Conservation (phyloP, 64 coral and sea anemone species). For the Actinia tenebrosa region DNA sequence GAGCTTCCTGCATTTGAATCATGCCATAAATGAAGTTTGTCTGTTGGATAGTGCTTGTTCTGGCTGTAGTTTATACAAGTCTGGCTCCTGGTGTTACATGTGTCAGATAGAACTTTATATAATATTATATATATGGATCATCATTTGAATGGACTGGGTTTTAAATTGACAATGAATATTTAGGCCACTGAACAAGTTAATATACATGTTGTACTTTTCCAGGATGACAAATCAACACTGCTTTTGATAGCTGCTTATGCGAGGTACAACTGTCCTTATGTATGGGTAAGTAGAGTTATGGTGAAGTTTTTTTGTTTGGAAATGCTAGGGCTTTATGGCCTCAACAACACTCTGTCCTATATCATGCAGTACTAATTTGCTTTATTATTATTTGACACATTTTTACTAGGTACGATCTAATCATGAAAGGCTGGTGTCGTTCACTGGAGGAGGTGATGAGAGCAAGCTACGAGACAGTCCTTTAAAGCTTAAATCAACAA, state of each 20-base stretch:
- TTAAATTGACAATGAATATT: neutral
- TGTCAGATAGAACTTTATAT: too few relatives aligned
- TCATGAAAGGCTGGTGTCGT: slow-evolving; percentile 81
- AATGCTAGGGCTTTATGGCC: neutral
- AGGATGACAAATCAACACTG: slow-evolving; percentile 93
- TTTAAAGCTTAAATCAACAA: slow-evolving; percentile 81
- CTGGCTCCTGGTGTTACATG: too few relatives aligned
- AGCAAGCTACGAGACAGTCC: slow-evolving; percentile 90
- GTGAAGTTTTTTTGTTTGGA: too few relatives aligned
- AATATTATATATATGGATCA: too few relatives aligned
- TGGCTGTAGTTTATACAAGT: too few relatives aligned
- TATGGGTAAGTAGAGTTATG: slow-evolving; percentile 73
- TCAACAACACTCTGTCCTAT: too few relatives aligned
- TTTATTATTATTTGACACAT: neutral
- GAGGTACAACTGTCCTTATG: slow-evolving; percentile 91
- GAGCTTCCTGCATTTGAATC: too few relatives aligned
- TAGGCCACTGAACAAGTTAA: neutral
- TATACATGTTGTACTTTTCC: neutral
- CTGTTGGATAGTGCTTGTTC: too few relatives aligned
- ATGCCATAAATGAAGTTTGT: too few relatives aligned
- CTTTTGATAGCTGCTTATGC: slow-evolving; percentile 96
- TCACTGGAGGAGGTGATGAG: slow-evolving; percentile 52
- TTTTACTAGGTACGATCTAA: slow-evolving; percentile 75
- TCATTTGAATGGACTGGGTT: too few relatives aligned
- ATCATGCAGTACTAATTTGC: neutral